Evolutionary conservation across 2,888 invertebrate species (phyloP), one percentile per base, ranked within the genome.

Genomic region (Hermaeophaga mercurialis): DNA sequence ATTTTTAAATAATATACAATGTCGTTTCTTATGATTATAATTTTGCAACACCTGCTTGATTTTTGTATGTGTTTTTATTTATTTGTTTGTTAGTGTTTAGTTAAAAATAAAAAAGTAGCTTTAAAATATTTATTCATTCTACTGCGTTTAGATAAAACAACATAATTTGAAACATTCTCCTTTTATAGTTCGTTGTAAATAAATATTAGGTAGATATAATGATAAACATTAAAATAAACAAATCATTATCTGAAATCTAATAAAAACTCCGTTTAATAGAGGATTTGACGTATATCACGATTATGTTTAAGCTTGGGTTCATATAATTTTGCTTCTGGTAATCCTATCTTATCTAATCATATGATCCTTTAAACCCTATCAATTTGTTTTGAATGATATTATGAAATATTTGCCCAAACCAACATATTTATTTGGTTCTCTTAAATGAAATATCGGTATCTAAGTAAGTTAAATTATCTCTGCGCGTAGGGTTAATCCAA

Each of bases 281-380:
- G 64, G 64, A 67, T 69, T 70, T 69, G 64, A 69, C 69, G 63
- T 62, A 61, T 65, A 68, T 68, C 65, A 63, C 62, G 63, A 68
- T 57, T 65, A 67, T 24, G 62, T 62, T 61, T 65, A 67, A 65
- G 59, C 66, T 54, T 65, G 57, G 67, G 67, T 70, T 67, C 70
- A 70, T 70, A 71, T 68, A 72, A 71, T 69, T 70, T 69, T 69
- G 72, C 72, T 64, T 68, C 72, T 63, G 67, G 63, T 71, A 70
- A 70, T 70, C 68, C 68, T 34, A 46, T 58, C n/a, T 73, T 73
- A 72, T 73, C 73, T 72, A 69, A 72, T 73, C 72, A 58, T 48
- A 47, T 70, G 70, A 72, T 70, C 69, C 70, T 43, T 58, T 61
- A 66, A 65, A 64, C 64, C 65, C 66, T 68, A 67, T 67, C 67